Conservation (phyloP, 2,888 invertebrate genomes). For the Eilema sororculum region DNA sequence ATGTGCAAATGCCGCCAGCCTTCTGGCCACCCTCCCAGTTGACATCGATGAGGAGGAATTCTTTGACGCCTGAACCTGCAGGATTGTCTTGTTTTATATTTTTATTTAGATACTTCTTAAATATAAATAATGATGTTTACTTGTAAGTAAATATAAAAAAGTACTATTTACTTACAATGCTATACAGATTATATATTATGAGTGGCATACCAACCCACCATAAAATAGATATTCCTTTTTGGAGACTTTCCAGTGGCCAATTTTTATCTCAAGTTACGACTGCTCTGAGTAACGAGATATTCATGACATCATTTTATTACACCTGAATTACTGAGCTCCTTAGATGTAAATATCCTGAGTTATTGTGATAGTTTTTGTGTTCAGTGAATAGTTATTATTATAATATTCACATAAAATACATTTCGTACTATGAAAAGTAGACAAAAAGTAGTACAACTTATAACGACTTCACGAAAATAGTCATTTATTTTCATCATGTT, state of each 20-base stretch:
- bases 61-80: no score
- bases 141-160: no score
- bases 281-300: slow-evolving; percentile 56
- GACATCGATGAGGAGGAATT: no score
- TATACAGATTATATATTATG: no score
- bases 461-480: neutral
- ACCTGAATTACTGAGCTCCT: slow-evolving; percentile 40
- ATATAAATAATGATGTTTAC: no score
- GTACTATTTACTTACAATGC: no score
- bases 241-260: slow-evolving; percentile 66
- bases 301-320: slow-evolving; percentile 56
- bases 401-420: neutral
- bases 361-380: slow-evolving; percentile 18
- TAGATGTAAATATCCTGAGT: slow-evolving; percentile 29
- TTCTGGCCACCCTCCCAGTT: no score
- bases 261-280: slow-evolving; percentile 62
- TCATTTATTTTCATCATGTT: no score
- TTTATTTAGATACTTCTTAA: no score
- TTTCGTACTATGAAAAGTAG: neutral
- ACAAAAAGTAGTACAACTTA: neutral
- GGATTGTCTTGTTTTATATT: no score
- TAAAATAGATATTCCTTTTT: slow-evolving; percentile 55
- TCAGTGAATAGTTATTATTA: neutral
- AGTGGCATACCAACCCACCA: slow-evolving; percentile 60
- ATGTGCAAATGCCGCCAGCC: no score